Evolutionary conservation across 1,140 invertebrate genomes (phyloP).

Genomic region (Papilio machaon): DNA sequence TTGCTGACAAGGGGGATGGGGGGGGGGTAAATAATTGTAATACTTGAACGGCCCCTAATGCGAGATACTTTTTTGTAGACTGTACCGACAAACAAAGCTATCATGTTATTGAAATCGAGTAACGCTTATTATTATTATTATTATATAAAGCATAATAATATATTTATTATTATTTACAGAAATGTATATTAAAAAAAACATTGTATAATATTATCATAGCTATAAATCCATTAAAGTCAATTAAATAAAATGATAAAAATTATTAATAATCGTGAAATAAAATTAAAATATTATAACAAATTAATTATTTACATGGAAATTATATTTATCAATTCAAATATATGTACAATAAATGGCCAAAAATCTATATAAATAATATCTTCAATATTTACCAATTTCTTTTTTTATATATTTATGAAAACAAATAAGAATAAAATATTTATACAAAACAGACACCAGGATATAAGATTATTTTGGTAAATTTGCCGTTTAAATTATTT

Average conservation of each 20-base stretch:
- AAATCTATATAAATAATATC: neutral
- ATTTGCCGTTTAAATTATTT: constrained; percentile 34
- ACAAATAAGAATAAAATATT: neutral
- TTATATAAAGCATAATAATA: neutral
- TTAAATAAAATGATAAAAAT: neutral
- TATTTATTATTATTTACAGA: constrained; percentile 7
- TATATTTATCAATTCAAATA: neutral
- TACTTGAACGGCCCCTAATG: no score
- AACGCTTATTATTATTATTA: neutral
- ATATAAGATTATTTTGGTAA: neutral
- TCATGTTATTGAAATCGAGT: neutral
- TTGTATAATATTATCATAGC: neutral
- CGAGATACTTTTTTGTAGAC: neutral
- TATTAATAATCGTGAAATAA: neutral
- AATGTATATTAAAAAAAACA: neutral
- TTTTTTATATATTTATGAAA: neutral
- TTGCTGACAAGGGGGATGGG: no score
- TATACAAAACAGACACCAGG: neutral
- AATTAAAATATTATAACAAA: constrained; percentile 2
- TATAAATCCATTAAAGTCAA: neutral
- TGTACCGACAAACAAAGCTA: neutral
- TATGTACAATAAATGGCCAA: neutral
- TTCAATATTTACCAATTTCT: neutral
- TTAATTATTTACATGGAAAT: neutral
- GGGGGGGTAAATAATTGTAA: no score